Evolutionary conservation across 1,140 invertebrate species (phyloP).

Genomic region (Plutomurus gul): DNA sequence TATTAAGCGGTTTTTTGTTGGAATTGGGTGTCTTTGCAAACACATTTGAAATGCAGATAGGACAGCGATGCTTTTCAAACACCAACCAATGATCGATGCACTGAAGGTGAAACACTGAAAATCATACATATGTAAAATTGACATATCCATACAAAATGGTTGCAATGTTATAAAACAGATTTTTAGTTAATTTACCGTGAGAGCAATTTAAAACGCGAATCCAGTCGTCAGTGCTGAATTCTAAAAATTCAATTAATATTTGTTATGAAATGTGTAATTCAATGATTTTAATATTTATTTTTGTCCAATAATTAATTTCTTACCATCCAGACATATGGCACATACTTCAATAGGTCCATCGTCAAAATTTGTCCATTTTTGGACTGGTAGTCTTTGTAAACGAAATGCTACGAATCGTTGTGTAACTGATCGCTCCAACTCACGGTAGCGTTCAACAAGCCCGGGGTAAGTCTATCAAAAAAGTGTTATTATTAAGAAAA

Average conservation of each 20-base stretch:
- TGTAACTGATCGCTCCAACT: background rate
- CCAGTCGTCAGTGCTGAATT: background rate
- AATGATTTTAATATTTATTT: too few relatives aligned
- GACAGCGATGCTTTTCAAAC: background rate
- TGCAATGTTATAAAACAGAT: background rate
- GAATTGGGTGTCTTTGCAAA: background rate
- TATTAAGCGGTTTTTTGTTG: background rate
- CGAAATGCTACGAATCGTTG: background rate
- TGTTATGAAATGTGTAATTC: too few relatives aligned
- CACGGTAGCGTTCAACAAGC: background rate
- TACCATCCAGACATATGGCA: constrained; percentile 16
- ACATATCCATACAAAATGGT: background rate
- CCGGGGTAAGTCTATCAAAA: background rate
- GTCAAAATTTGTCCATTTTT: constrained; percentile 1
- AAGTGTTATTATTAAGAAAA: background rate
- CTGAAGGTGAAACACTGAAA: background rate
- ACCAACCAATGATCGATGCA: constrained; percentile 12
- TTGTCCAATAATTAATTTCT: too few relatives aligned
- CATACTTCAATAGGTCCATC: constrained; percentile 15
- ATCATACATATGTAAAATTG: background rate
- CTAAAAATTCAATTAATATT: too few relatives aligned
- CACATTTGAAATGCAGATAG: constrained; percentile 19
- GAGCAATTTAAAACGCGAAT: constrained; percentile 6
- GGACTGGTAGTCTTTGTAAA: background rate
- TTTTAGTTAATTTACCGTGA: background rate